phyloP scores from a whole-genome alignment of 1,140 invertebrate genomes.

The Drosophila ercepeae region DNA sequence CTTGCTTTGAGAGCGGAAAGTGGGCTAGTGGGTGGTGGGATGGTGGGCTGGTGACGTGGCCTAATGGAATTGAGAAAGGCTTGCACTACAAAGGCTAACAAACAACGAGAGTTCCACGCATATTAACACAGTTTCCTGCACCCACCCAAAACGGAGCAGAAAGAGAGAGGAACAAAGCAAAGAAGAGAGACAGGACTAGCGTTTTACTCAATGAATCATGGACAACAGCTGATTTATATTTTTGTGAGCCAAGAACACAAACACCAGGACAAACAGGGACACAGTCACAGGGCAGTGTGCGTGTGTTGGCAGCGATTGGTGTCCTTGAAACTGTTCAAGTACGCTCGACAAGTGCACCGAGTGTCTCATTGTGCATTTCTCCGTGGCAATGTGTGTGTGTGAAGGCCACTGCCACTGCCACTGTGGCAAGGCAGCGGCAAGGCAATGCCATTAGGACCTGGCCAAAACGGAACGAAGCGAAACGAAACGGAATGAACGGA shows the following conservation, averaged over 20 bases:
- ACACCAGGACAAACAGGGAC: not conserved
- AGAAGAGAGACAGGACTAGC: slow-evolving; percentile 22
- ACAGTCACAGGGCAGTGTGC: slow-evolving; percentile 7
- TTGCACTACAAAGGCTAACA: slow-evolving; percentile 54
- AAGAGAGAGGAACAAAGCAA: slow-evolving; percentile 11
- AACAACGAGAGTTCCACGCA: slow-evolving; percentile 59
- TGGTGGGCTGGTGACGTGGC: slow-evolving; percentile 21
- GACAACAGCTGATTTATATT: slow-evolving; percentile 79
- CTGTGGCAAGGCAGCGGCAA: slow-evolving; percentile 14
- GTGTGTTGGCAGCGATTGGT: slow-evolving; percentile 71
- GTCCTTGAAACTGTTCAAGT: slow-evolving; percentile 79
- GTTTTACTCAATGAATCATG: slow-evolving; percentile 80
- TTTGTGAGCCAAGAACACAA: slow-evolving; percentile 43
- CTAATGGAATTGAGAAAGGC: slow-evolving; percentile 66
- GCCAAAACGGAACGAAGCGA: slow-evolving; percentile 10
- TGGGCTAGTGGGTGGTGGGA: not conserved
- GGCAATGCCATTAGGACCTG: slow-evolving; percentile 61
- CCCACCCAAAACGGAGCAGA: slow-evolving; percentile 8
- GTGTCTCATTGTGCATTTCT: slow-evolving; percentile 76
- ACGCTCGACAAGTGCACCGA: slow-evolving; percentile 69
- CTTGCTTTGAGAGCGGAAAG: not conserved
- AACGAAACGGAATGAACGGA: not conserved
- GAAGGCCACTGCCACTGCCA: slow-evolving; percentile 51
- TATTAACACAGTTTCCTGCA: slow-evolving; percentile 42
- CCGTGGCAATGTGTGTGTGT: slow-evolving; percentile 31